Conservation (phyloP, 53 echinoderm and acorn worm species). For the Pentamera pediparva region DNA sequence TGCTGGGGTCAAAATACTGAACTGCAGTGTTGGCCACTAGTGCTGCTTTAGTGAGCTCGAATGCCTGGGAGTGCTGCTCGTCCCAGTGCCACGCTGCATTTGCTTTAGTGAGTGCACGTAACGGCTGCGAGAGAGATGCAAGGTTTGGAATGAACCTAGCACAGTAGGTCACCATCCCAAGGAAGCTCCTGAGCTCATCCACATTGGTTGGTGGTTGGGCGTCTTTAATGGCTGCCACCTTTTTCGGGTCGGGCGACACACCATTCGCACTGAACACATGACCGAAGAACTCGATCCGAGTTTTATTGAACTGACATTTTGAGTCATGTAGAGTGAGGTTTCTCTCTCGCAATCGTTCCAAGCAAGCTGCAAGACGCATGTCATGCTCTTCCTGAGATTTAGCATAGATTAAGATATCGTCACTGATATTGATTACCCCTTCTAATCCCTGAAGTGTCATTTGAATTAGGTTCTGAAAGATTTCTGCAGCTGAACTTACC, state of each 20-base stretch:
- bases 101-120: conserved; percentile 33
- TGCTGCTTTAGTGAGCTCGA: neutral
- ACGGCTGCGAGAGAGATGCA: conserved; percentile 42
- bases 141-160: conserved; percentile 44
- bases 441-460: conserved; percentile 41
- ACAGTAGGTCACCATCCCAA: conserved; percentile 52
- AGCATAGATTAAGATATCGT: conserved; percentile 46
- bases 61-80: neutral
- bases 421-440: conserved; percentile 47
- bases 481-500: conserved; percentile 57
- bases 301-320: conserved; percentile 38
- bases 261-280: conserved; percentile 42
- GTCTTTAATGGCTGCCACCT: conserved; percentile 41
- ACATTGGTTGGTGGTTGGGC: conserved; percentile 38
- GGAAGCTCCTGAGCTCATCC: conserved; percentile 42
- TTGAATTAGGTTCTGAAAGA: conserved; percentile 55
- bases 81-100: conserved; percentile 31
- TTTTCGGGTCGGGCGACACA: conserved; percentile 41
- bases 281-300: conserved; percentile 38
- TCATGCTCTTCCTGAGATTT: conserved; percentile 44
- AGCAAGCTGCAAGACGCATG: conserved; percentile 23
- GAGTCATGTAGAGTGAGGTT: conserved; percentile 51
- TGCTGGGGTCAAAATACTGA: conserved; percentile 28
- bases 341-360: conserved; percentile 42
- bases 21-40: neutral